phyloP scores from a whole-genome alignment of 2,888 invertebrate genomes.

The Drosophila mercatorum region DNA sequence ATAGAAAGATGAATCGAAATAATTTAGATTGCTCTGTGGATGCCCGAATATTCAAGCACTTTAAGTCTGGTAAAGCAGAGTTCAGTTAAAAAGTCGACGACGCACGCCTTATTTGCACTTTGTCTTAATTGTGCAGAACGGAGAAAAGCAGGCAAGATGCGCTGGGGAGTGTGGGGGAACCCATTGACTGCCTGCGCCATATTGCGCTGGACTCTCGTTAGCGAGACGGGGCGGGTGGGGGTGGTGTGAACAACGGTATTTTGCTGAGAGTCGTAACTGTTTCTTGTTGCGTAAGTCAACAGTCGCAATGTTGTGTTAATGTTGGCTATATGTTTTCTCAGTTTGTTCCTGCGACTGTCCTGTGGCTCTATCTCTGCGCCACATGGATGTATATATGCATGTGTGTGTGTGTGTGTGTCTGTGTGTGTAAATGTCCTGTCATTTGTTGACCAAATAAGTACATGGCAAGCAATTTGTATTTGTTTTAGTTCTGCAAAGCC shows the following conservation, averaged over 20 bases:
- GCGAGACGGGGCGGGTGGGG: background rate
- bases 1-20: too few relatives aligned
- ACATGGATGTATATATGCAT: slow-evolving; percentile 11
- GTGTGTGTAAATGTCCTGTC: slow-evolving; percentile 66
- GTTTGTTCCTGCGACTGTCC: slow-evolving; percentile 11
- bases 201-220: slow-evolving; percentile 4
- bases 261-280: slow-evolving; percentile 63
- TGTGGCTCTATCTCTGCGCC: slow-evolving; percentile 15
- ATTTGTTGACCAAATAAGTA: slow-evolving; percentile 82
- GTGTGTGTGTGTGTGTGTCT: slow-evolving; percentile 11
- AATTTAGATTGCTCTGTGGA: too few relatives aligned
- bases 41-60: too few relatives aligned
- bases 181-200: slow-evolving; percentile 7
- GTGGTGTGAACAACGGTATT: slow-evolving; percentile 28
- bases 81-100: slow-evolving; percentile 58
- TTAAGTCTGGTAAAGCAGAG: background rate
- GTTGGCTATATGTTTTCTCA: slow-evolving; percentile 69
- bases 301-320: slow-evolving; percentile 80
- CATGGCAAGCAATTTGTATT: slow-evolving; percentile 80
- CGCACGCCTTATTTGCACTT: slow-evolving; percentile 56
- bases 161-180: background rate
- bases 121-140: slow-evolving; percentile 55
- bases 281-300: slow-evolving; percentile 79
- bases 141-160: slow-evolving; percentile 2
- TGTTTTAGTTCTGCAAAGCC: slow-evolving; percentile 69